These are phyloP conservation scores for Lobophora halterata DNA, from an alignment of 2,888 invertebrate genomes.

Conservation along the genomic window DNA sequence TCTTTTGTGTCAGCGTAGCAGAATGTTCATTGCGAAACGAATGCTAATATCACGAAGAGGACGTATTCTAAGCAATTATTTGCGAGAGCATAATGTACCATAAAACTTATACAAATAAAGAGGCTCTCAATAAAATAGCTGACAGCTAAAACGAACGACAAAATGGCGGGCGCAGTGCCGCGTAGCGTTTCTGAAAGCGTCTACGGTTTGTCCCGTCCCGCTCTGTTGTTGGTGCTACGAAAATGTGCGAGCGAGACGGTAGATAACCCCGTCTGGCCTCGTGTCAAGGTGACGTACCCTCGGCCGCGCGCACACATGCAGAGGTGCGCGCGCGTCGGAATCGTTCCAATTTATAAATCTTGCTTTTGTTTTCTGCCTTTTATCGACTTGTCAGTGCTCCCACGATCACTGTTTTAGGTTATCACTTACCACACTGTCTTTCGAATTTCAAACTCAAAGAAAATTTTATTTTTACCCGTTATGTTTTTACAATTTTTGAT, in stretches of 20 bases:
- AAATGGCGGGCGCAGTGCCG: slow-evolving; percentile 66
- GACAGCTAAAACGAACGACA: slow-evolving; percentile 65
- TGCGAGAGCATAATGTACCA: slow-evolving; percentile 14
- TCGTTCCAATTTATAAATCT: slow-evolving; percentile 43
- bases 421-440: too few relatives aligned
- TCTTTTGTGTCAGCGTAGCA: not conserved
- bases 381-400: slow-evolving; percentile 21
- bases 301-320: slow-evolving; percentile 40
- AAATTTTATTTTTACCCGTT: too few relatives aligned
- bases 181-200: slow-evolving; percentile 79
- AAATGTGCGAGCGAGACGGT: slow-evolving; percentile 49
- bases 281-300: slow-evolving; percentile 76
- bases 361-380: slow-evolving; percentile 33
- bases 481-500: too few relatives aligned
- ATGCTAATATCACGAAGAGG: slow-evolving; percentile 1
- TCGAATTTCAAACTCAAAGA: too few relatives aligned
- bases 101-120: slow-evolving; percentile 32
- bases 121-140: slow-evolving; percentile 51
- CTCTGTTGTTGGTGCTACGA: slow-evolving; percentile 53
- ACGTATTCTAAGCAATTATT: slow-evolving; percentile 9
- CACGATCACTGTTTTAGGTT: not conserved
- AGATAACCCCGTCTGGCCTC: slow-evolving; percentile 66
- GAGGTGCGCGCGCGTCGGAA: slow-evolving; percentile 40
- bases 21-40: not conserved
- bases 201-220: slow-evolving; percentile 62